Evolutionary conservation across 1,140 invertebrate species (phyloP).

Genomic region (Megalopta genalis): DNA sequence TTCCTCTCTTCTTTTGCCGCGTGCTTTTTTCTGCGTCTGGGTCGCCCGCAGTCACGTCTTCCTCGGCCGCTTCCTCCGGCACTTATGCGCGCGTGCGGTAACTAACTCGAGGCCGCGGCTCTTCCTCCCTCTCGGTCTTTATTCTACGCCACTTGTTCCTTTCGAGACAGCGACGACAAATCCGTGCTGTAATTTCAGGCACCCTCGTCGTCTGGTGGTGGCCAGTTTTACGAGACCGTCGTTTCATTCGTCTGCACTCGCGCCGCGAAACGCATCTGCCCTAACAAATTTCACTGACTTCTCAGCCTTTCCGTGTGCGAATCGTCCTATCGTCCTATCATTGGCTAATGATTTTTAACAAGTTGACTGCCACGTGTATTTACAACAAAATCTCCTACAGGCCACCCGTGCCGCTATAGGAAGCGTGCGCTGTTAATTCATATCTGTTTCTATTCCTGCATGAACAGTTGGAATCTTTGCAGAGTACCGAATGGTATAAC

Average conservation of each 20-base stretch:
- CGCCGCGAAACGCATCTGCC: background rate
- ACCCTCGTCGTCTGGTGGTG: slow-evolving; percentile 23
- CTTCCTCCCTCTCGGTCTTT: slow-evolving; percentile 3
- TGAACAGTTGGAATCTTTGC: no score
- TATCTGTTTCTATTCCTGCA: no score
- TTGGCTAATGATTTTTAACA: no score
- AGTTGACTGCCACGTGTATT: no score
- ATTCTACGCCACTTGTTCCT: slow-evolving; percentile 27
- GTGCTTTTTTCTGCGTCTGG: background rate
- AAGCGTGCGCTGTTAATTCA: no score
- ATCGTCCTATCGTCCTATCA: no score
- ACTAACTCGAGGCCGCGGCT: slow-evolving; percentile 21
- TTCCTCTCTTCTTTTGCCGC: slow-evolving; percentile 4
- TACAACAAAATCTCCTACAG: no score
- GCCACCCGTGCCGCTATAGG: no score
- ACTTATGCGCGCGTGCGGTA: slow-evolving; percentile 26
- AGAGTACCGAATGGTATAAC: no score
- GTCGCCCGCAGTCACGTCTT: slow-evolving; percentile 14
- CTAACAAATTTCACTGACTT: background rate
- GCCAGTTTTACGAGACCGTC: slow-evolving; percentile 39
- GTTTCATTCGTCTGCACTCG: background rate
- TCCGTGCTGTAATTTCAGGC: slow-evolving; percentile 37
- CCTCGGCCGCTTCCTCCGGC: slow-evolving; percentile 14
- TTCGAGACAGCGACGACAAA: slow-evolving; percentile 23
- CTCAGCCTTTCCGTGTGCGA: background rate